Percentiles rank a stretch among this genome's conserved stretches.
Conservation (phyloP, 2,113 vertebrate genomes). For the Scalopus aquaticus region DNA sequence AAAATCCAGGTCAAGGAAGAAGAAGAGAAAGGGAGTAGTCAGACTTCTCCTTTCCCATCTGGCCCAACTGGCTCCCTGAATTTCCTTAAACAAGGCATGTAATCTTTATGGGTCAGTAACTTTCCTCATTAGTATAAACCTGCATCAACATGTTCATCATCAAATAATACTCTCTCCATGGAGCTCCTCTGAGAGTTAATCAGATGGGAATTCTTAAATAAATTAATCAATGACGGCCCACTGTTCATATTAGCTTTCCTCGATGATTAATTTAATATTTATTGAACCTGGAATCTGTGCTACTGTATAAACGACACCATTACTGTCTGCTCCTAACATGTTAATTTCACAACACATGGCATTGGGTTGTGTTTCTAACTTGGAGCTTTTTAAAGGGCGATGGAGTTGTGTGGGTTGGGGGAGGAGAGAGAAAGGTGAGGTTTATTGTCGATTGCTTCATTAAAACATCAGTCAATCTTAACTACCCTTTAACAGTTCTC, state of each 20-base stretch:
- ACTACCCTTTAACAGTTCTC: conserved; percentile 27
- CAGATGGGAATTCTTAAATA: conserved; percentile 61
- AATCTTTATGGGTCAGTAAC: conserved; percentile 42
- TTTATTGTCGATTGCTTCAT: conserved; percentile 11
- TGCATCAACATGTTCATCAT: conserved; percentile 21
- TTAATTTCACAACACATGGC: conserved; percentile 43
- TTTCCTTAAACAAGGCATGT: conserved; percentile 26
- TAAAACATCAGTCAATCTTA: conserved; percentile 46
- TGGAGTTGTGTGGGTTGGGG: not conserved
- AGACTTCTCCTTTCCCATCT: not conserved
- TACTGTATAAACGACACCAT: conserved; percentile 2
- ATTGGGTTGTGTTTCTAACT: conserved; percentile 9
- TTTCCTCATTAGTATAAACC: conserved; percentile 54
- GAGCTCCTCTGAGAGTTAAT: conserved; percentile 23
- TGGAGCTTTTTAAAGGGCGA: conserved; percentile 20
- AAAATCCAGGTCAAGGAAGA: not conserved
- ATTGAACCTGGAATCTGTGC: conserved; percentile 42
- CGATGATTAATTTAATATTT: conserved; percentile 55
- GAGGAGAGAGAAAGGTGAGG: not conserved
- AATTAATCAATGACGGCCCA: conserved; percentile 55
- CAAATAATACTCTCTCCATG: conserved; percentile 49
- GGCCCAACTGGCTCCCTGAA: not conserved
- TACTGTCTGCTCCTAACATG: not conserved
- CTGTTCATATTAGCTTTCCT: conserved; percentile 54
- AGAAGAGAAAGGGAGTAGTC: not conserved